phyloP scores from a whole-genome alignment of 2,797 vertebrate species.

The Pseudochirops corinnae region DNA sequence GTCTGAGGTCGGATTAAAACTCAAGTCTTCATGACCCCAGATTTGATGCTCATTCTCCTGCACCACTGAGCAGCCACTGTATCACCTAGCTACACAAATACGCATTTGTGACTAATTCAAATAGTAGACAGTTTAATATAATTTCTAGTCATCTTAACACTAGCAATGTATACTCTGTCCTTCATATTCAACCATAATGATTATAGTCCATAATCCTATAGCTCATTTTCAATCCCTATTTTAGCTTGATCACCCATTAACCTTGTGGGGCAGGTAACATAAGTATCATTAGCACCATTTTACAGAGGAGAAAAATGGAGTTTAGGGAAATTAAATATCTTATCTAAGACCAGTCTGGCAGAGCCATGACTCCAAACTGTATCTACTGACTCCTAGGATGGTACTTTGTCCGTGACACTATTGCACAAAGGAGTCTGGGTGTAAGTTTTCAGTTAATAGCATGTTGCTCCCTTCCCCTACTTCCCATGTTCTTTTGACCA shows the following conservation, averaged over 20 bases:
- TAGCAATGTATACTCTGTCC: not conserved
- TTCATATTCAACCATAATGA: not conserved
- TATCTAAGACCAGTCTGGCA: not conserved
- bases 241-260: not conserved
- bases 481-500: not conserved
- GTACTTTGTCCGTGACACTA: not conserved
- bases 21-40: not conserved
- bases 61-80: not conserved
- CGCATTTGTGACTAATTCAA: not conserved
- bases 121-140: not conserved
- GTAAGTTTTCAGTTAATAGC: not conserved
- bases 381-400: not conserved
- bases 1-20: not conserved
- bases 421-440: not conserved
- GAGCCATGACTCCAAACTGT: not conserved
- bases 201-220: not conserved
- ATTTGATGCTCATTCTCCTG: not conserved
- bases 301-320: not conserved
- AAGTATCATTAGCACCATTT: not conserved
- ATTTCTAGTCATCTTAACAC: not conserved
- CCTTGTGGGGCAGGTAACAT: not conserved
- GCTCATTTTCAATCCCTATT: not conserved
- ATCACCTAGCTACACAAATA: no score
- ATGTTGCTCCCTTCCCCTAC: not conserved
- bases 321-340: not conserved